phyloP scores from a whole-genome alignment of 2,888 invertebrate species.

The Drosophila neonasuta region DNA sequence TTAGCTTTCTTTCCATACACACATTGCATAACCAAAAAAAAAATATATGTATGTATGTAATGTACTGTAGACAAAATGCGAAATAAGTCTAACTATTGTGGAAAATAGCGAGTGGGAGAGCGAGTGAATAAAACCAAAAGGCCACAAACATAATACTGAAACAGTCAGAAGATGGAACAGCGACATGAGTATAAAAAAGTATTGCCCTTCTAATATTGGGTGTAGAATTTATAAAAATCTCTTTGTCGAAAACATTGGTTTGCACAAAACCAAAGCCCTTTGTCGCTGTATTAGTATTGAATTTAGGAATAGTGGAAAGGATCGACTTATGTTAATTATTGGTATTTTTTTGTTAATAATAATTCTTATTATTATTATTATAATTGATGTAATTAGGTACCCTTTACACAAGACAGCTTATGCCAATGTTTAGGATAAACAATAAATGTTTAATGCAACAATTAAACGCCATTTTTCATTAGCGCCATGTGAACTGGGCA shows the following conservation, averaged over 20 bases:
- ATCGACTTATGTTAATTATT: no score
- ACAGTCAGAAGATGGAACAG: not conserved
- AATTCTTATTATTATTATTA: not conserved
- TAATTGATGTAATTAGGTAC: slow-evolving; percentile 45
- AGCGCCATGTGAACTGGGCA: slow-evolving; percentile 2
- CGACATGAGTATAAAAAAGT: no score
- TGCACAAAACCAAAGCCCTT: no score
- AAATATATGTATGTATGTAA: not conserved
- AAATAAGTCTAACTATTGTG: slow-evolving; percentile 7
- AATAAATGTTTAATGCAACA: slow-evolving; percentile 55
- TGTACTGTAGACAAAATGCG: slow-evolving; percentile 12
- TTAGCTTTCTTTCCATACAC: slow-evolving; percentile 12
- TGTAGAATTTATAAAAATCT: no score
- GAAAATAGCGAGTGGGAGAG: not conserved
- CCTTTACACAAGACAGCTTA: slow-evolving; percentile 30
- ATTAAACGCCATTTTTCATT: slow-evolving; percentile 44
- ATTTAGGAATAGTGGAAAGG: no score
- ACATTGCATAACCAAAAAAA: slow-evolving; percentile 20
- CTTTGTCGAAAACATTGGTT: no score
- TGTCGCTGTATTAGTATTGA: no score
- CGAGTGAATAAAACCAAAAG: not conserved
- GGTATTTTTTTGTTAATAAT: not conserved
- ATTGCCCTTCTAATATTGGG: no score
- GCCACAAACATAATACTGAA: no score
- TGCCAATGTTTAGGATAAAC: slow-evolving; percentile 29